Percentiles rank a stretch among this genome's conserved stretches.
Evolutionary conservation across 2,797 vertebrate species (phyloP).

Genomic region (Helostoma temminkii): DNA sequence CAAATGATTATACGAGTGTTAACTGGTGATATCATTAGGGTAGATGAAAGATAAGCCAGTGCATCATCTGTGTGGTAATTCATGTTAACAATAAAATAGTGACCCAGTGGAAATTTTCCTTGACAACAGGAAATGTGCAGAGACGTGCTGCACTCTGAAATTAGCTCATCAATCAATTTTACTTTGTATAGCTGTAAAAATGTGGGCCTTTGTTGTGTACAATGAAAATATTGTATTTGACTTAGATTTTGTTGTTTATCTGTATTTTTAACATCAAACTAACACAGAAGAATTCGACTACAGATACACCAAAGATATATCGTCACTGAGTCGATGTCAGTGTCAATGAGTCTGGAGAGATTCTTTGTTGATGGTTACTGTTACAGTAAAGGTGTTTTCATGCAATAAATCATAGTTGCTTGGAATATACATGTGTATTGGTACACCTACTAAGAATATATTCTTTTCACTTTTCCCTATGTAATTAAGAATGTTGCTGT

Average conservation of each 20-base stretch:
- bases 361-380: not conserved
- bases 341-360: not conserved
- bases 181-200: conserved; percentile 17
- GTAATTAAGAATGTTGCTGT: not conserved
- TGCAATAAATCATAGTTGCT: not conserved
- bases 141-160: conserved; percentile 15
- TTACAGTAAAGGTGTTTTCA: conserved; percentile 6
- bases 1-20: not conserved
- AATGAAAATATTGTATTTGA: conserved; percentile 35
- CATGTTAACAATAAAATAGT: not conserved
- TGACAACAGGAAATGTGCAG: not conserved
- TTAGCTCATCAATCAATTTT: conserved; percentile 1
- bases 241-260: conserved; percentile 11
- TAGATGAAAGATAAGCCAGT: conserved; percentile 11
- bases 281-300: conserved; percentile 5
- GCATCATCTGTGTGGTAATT: conserved; percentile 30
- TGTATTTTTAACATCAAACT: conserved; percentile 13
- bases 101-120: not conserved
- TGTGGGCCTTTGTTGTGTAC: conserved; percentile 27
- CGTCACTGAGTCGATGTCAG: conserved; percentile 5
- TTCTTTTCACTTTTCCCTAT: not conserved
- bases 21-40: not conserved
- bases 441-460: not conserved
- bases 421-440: not conserved
- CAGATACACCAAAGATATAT: not conserved